Conservation (phyloP, 2,113 vertebrate species). For the Rhombomys opimus region DNA sequence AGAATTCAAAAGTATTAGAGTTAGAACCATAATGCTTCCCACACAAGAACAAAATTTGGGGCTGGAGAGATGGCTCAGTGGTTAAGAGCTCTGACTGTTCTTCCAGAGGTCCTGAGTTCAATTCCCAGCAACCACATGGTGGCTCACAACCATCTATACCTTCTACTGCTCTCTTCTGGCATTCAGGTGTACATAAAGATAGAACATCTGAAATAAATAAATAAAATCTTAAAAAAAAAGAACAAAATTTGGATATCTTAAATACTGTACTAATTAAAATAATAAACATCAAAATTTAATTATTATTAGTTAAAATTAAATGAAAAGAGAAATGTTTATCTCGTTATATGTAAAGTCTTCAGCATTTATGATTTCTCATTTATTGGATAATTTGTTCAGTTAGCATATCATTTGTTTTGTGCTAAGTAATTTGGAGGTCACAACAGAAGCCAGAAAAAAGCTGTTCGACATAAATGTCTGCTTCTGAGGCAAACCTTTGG, state of each 20-base stretch:
- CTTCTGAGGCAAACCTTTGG: conserved; percentile 4
- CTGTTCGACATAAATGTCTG: conserved; percentile 48
- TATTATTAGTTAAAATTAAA: neutral
- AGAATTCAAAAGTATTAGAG: neutral
- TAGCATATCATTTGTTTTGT: conserved; percentile 9
- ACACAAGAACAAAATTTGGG: neutral
- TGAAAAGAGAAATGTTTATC: neutral
- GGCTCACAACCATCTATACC: too few species aligned
- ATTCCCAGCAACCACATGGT: too few species aligned
- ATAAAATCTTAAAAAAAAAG: too few species aligned
- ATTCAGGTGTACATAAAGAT: too few species aligned
- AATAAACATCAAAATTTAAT: neutral
- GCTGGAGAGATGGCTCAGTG: too few species aligned
- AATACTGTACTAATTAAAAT: conserved; percentile 11
- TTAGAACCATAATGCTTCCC: neutral
- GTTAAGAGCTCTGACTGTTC: too few species aligned
- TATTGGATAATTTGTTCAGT: conserved; percentile 52
- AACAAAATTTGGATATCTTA: neutral
- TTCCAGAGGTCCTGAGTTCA: too few species aligned
- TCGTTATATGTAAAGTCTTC: neutral
- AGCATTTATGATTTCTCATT: neutral
- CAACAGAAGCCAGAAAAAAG: neutral
- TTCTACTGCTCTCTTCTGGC: too few species aligned
- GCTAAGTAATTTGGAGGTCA: conserved; percentile 64
- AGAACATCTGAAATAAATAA: too few species aligned